A percentile compares a stretch with the other conserved stretches of the same genome.
Conservation (phyloP, 2,113 vertebrate species). For the Thomomys bottae region DNA sequence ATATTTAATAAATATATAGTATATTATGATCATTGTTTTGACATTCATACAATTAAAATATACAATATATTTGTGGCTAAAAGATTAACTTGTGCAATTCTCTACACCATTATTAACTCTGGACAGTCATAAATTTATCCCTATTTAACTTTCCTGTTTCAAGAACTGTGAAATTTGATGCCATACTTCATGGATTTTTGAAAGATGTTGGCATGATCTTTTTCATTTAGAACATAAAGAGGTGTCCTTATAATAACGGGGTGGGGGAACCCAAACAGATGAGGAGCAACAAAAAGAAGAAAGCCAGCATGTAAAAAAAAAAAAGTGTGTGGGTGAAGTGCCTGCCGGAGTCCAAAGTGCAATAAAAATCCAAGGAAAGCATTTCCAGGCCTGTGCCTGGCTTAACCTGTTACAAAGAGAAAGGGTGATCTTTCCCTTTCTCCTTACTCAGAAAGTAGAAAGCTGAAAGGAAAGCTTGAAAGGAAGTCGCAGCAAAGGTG, state of each 20-base stretch:
- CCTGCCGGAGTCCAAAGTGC: neutral
- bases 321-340: neutral
- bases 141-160: too few relatives aligned
- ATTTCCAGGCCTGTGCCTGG: neutral
- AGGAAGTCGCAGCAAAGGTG: neutral
- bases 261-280: neutral
- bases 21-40: neutral
- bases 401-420: neutral
- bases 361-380: slow-evolving; percentile 8
- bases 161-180: too few relatives aligned
- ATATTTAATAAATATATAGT: neutral
- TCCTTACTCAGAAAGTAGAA: slow-evolving; percentile 32
- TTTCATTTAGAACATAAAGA: too few relatives aligned
- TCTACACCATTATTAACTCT: too few relatives aligned
- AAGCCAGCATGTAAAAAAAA: neutral
- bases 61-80: neutral
- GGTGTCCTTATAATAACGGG: neutral
- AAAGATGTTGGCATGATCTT: too few relatives aligned
- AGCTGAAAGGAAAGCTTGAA: slow-evolving; percentile 32
- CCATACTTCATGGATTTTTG: too few relatives aligned
- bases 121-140: too few relatives aligned
- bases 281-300: neutral
- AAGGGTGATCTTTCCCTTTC: neutral
- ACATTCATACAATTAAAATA: neutral
- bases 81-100: neutral